A percentile compares a stretch with the other conserved stretches of the same genome.
These are phyloP conservation scores for Formicarius rufipectus DNA, from an alignment of 2,113 vertebrate species.

Conservation along the genomic window DNA sequence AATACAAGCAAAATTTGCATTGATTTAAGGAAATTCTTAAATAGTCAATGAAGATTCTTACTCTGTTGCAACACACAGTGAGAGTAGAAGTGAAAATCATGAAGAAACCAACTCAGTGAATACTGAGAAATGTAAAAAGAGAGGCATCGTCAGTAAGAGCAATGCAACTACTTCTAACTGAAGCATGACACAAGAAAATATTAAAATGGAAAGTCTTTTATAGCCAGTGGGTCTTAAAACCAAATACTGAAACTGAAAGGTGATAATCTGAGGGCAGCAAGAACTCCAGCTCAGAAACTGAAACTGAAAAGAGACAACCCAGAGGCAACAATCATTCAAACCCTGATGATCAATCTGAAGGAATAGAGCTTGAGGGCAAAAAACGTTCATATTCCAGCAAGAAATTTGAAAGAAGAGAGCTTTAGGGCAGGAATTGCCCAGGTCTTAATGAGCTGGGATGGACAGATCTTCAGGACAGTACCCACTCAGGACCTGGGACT, in stretches of 20 bases:
- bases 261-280: conserved; percentile 38
- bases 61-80: background rate
- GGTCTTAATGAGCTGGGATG: background rate
- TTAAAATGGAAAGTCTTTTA: conserved; percentile 18
- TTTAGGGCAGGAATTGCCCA: conserved; percentile 59
- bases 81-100: background rate
- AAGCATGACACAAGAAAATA: background rate
- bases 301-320: conserved; percentile 57
- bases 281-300: conserved; percentile 33
- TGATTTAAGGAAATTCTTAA: background rate
- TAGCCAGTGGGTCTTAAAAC: conserved; percentile 31
- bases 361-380: conserved; percentile 50
- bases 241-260: conserved; percentile 27
- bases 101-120: background rate
- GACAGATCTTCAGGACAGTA: background rate
- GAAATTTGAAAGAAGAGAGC: conserved; percentile 53
- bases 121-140: background rate
- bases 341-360: conserved; percentile 58
- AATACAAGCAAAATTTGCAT: background rate
- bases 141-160: background rate
- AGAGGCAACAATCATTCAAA: conserved; percentile 56
- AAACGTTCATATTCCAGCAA: background rate
- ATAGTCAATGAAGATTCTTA: background rate
- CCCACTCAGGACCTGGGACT: background rate
- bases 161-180: background rate